phyloP scores from a whole-genome alignment of 2,797 vertebrate species.

The Eulemur albifrons region DNA sequence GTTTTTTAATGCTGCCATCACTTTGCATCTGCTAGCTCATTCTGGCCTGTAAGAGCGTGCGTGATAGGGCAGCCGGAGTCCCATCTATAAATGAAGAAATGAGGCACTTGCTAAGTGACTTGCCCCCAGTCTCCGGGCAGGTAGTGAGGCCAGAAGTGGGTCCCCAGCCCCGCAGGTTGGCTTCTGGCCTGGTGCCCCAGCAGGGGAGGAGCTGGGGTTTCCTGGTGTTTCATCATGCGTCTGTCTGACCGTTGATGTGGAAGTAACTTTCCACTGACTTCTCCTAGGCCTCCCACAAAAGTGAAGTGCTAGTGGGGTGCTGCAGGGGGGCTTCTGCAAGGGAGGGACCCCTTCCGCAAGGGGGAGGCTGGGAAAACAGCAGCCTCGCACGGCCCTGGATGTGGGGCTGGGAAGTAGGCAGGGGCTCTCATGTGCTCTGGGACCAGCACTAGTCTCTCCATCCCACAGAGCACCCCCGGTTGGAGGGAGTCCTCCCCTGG shows the following conservation, averaged over 20 bases:
- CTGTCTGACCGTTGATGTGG: background rate
- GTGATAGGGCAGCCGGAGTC: background rate
- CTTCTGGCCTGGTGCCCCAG: background rate
- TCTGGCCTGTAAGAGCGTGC: background rate
- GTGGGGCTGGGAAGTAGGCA: background rate
- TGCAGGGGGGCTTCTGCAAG: background rate
- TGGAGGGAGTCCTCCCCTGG: background rate
- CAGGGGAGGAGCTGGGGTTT: constrained; percentile 41
- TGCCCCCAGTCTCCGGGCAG: background rate
- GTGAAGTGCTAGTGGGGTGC: background rate
- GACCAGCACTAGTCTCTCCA: background rate
- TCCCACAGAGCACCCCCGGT: rapidly evolving
- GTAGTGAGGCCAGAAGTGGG: background rate
- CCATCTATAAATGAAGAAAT: background rate
- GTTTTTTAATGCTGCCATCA: background rate
- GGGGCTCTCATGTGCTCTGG: background rate
- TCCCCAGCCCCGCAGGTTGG: background rate
- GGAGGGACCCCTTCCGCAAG: background rate
- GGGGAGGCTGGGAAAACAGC: background rate
- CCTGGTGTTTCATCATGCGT: constrained; percentile 57
- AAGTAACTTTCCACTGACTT: constrained; percentile 63
- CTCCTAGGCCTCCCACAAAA: background rate
- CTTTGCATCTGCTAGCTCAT: background rate
- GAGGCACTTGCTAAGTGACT: background rate
- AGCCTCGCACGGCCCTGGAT: background rate